phyloP scores from a whole-genome alignment of 1,140 invertebrate genomes.

The Drosophila navojoa region DNA sequence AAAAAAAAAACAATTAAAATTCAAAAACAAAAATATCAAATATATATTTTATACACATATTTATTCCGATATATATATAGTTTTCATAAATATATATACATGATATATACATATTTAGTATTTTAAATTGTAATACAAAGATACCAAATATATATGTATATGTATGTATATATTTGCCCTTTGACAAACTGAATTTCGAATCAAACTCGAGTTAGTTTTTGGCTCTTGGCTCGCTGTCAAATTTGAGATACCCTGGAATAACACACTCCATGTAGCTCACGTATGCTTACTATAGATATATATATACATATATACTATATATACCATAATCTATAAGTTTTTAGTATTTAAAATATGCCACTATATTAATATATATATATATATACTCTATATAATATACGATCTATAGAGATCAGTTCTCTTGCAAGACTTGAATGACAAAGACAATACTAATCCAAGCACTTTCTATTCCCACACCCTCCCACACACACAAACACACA shows the following conservation, averaged over 20 bases:
- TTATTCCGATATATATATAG: not conserved
- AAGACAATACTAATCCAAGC: constrained; percentile 64
- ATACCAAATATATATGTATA: no score
- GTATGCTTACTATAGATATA: no score
- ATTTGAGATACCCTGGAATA: no score
- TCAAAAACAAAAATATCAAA: not conserved
- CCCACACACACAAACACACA: constrained; percentile 16
- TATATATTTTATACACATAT: constrained; percentile 4
- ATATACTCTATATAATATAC: constrained; percentile 13
- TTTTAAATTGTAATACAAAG: no score
- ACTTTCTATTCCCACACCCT: constrained; percentile 10
- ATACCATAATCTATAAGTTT: constrained; percentile 14
- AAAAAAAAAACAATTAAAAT: not conserved
- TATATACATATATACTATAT: no score
- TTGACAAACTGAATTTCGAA: no score
- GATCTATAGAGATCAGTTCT: constrained; percentile 8
- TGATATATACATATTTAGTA: no score
- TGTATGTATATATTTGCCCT: no score
- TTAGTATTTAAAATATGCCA: constrained; percentile 27
- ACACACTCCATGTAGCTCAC: no score
- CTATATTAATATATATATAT: not conserved
- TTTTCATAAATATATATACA: not conserved
- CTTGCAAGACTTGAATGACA: constrained; percentile 50
- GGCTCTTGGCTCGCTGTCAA: no score
- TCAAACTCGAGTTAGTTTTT: no score